Percentiles rank a stretch among this genome's conserved stretches.
These are phyloP conservation scores for Ascaphus truei DNA, from an alignment of 2,113 vertebrate species.

Conservation along the genomic window DNA sequence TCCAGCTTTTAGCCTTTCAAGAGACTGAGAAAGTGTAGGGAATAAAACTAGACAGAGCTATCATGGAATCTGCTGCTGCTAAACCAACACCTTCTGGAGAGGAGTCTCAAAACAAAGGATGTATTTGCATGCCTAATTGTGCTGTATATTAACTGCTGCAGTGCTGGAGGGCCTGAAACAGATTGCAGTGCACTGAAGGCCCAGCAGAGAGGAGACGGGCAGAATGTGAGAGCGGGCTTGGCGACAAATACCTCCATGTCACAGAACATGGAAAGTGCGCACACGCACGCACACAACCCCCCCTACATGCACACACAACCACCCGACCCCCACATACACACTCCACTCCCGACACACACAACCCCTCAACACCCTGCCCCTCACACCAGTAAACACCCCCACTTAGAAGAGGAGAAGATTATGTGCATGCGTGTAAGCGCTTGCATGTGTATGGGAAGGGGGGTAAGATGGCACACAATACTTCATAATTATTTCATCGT, in stretches of 20 bases:
- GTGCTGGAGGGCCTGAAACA: conserved; percentile 24
- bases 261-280: neutral
- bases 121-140: conserved; percentile 35
- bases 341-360: no score
- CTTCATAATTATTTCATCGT: conserved; percentile 36
- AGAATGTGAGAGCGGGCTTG: neutral
- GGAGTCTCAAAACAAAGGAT: conserved; percentile 27
- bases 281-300: neutral
- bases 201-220: neutral
- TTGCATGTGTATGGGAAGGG: neutral
- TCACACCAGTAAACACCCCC: no score
- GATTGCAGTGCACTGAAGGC: conserved; percentile 5
- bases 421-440: no score
- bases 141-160: conserved; percentile 29
- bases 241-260: neutral
- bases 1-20: conserved; percentile 78
- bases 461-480: conserved; percentile 6
- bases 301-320: no score
- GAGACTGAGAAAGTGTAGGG: conserved; percentile 31
- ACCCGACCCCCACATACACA: no score
- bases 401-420: no score
- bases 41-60: conserved; percentile 1
- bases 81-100: conserved; percentile 26
- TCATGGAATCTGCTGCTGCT: conserved; percentile 9
- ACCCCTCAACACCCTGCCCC: no score